A percentile compares a stretch with the other conserved stretches of the same genome.
phyloP scores from a whole-genome alignment of 1,140 invertebrate species.

The Drosophila bocki region DNA sequence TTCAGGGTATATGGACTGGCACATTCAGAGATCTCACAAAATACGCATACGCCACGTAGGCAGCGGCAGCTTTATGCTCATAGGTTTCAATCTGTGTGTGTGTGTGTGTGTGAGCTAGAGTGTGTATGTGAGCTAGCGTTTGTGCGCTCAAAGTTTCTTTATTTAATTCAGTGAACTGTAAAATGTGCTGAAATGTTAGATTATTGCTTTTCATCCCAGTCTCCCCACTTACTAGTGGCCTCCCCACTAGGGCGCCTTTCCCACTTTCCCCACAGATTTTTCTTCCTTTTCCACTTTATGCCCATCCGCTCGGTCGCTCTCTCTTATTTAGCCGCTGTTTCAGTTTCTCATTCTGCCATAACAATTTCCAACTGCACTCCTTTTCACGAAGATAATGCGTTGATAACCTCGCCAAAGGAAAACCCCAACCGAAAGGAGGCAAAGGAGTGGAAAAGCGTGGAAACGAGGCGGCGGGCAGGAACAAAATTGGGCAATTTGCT shows the following conservation, averaged over 20 bases:
- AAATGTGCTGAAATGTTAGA: constrained; percentile 83
- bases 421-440: constrained; percentile 6
- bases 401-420: constrained; percentile 62
- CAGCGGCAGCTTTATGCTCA: constrained; percentile 49
- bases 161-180: constrained; percentile 84
- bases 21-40: constrained; percentile 30
- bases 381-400: constrained; percentile 80
- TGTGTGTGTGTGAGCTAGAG: constrained; percentile 11
- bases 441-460: constrained; percentile 14
- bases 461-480: constrained; percentile 14
- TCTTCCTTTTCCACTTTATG: constrained; percentile 40
- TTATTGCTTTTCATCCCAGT: constrained; percentile 72
- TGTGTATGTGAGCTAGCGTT: constrained; percentile 8
- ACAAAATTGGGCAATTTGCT: constrained; percentile 81
- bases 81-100: constrained; percentile 50
- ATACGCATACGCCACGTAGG: constrained; percentile 55
- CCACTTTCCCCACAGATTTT: constrained; percentile 2
- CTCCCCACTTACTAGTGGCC: constrained; percentile 43
- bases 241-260: constrained; percentile 3
- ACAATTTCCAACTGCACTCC: constrained; percentile 81
- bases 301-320: constrained; percentile 17
- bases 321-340: constrained; percentile 55
- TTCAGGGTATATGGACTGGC: constrained; percentile 14
- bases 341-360: constrained; percentile 62
- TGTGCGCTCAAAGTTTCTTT: constrained; percentile 77